Base-by-base conservation (phyloP, 2,113 vertebrate species). In the Scalopus aquaticus region DNA sequence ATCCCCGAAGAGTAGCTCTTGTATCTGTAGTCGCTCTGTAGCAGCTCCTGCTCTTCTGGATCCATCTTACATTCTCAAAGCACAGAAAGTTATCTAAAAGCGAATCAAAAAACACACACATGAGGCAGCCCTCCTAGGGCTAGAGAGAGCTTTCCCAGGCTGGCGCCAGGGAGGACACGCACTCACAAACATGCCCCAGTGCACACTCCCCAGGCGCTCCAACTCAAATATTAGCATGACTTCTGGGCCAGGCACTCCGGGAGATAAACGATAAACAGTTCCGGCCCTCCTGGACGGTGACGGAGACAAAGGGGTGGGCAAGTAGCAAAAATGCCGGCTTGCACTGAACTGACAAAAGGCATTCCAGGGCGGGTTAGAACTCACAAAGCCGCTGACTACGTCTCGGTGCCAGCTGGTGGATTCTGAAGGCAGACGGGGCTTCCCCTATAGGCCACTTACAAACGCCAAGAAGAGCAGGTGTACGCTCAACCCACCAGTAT, bases 1-100 rank as follows among this genome's bases (percentile, higher is more conserved):
- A 99, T 99, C 2, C 98, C 98, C 0, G 99, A 98, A 1, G 98
- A 98, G 46, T 99, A 99, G 98, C 97, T 99, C 92, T 99, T 98
- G 97, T 99, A 99, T 69, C 99, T 99, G 98, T 99, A 99, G 97
- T 99, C 99, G 90, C 98, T 99, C 77, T n/a, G n/a, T n/a, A 99
- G 98, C 64, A 99, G 98, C 91, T 99, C 99, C 62, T 98, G 97
- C 97, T 99, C 99, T 96, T 99, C 99, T 1, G 99, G 98, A 96
- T 99, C 99, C 99, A 99, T 99, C 97, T 98, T 98, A 56, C 97
- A 98, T 98, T 96, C 98, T 99, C 97, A 93, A 97, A 96, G 86
- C 17, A 70, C 86, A 82, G 84, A 5, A 90, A 46, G 32, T 32
- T 20, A 94, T 67, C 60, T 93, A 44, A 96, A 97, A 94, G 83